Evolutionary conservation across 64 coral and sea anemone genomes (phyloP).

Genomic region (Actinia equina): DNA sequence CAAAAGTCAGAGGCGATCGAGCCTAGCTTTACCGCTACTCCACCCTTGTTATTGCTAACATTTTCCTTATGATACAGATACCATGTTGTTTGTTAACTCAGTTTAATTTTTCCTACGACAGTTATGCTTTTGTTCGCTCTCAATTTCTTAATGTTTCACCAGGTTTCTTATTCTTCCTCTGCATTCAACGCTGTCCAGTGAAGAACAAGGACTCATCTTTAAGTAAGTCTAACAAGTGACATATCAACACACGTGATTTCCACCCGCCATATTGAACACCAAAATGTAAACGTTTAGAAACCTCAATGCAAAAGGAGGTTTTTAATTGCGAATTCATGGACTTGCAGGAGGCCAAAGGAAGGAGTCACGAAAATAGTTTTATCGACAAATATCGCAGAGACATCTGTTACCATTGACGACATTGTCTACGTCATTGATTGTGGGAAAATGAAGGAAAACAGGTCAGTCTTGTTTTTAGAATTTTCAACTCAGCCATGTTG

Average conservation of each 20-base stretch:
- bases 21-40: too few relatives aligned
- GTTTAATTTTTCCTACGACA: too few relatives aligned
- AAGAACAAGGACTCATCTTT: conserved; percentile 81
- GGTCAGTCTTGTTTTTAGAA: conserved; percentile 15
- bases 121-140: too few relatives aligned
- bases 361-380: conserved; percentile 77
- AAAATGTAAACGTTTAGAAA: not conserved
- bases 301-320: too few relatives aligned
- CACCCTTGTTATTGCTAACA: too few relatives aligned
- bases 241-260: too few relatives aligned
- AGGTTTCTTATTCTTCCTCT: conserved; percentile 80
- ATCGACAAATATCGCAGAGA: conserved; percentile 91
- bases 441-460: conserved; percentile 92
- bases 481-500: too few relatives aligned
- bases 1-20: too few relatives aligned
- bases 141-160: too few relatives aligned
- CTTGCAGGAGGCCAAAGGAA: conserved; percentile 55
- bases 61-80: too few relatives aligned
- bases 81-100: too few relatives aligned
- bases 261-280: not conserved
- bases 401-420: conserved; percentile 91
- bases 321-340: not conserved
- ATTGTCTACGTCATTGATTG: conserved; percentile 88
- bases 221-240: conserved; percentile 64
- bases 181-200: conserved; percentile 79